phyloP scores from a whole-genome alignment of 2,797 vertebrate genomes.

The Cichlasoma orientale region DNA sequence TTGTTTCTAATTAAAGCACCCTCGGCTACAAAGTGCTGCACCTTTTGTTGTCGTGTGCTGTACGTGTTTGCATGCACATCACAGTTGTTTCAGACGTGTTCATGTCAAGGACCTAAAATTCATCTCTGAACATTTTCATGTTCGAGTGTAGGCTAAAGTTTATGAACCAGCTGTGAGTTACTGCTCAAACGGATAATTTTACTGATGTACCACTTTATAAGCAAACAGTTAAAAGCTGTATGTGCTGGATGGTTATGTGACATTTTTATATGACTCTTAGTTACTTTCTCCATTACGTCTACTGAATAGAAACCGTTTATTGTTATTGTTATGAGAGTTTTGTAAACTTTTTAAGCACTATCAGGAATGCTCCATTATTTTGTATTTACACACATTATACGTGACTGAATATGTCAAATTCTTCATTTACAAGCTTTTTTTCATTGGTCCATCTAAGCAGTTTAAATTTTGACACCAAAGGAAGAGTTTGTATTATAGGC shows the following conservation, averaged over 20 bases:
- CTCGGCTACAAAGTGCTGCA: neutral
- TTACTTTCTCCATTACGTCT: neutral
- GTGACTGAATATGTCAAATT: neutral
- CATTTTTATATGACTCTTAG: neutral
- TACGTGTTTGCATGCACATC: neutral
- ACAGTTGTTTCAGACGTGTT: constrained; percentile 1
- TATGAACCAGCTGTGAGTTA: constrained; percentile 26
- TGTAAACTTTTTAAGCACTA: neutral
- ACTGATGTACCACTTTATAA: constrained; percentile 3
- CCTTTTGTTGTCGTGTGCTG: neutral
- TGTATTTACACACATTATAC: neutral
- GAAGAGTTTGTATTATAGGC: constrained; percentile 11
- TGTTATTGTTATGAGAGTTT: neutral
- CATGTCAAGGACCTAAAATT: neutral
- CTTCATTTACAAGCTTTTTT: neutral
- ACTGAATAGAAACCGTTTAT: neutral
- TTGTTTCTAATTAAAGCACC: neutral
- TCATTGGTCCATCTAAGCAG: neutral
- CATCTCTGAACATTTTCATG: neutral
- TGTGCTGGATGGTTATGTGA: neutral
- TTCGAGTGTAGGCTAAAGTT: neutral
- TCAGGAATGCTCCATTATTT: neutral
- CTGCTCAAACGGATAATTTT: constrained; percentile 6
- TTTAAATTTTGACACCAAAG: constrained; percentile 18
- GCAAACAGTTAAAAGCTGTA: neutral